Conservation (phyloP, 2,888 invertebrate species). For the Erebia palarica region DNA sequence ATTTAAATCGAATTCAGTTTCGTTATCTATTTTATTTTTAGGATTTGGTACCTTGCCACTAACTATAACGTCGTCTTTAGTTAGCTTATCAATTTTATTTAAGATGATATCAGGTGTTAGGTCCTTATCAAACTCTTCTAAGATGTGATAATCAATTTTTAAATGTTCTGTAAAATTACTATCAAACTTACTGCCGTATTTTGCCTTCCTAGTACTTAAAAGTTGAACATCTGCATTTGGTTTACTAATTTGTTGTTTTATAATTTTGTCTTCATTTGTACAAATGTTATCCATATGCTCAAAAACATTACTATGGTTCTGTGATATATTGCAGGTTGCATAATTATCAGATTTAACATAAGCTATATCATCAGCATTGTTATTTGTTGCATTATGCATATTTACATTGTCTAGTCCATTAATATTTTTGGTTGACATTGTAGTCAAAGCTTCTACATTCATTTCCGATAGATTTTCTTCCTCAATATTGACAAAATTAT, state of each 20-base stretch:
- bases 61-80: neutral
- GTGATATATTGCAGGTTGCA: neutral
- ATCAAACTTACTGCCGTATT: neutral
- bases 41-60: neutral
- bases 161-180: neutral
- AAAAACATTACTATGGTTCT: neutral
- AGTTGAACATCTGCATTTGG: neutral
- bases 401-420: neutral
- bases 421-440: neutral
- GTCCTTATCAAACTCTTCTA: slow-evolving; percentile 14
- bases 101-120: neutral
- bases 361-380: neutral
- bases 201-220: neutral
- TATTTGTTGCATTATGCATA: neutral
- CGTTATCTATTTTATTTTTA: neutral
- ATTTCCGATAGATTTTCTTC: slow-evolving; percentile 26
- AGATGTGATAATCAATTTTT: neutral
- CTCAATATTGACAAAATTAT: slow-evolving; percentile 43
- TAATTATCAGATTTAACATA: neutral
- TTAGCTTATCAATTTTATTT: neutral
- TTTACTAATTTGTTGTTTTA: neutral
- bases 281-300: neutral
- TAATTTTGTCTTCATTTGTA: neutral
- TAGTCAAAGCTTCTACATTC: slow-evolving; percentile 1
- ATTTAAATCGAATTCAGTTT: neutral